Base-by-base conservation (phyloP, 2,113 vertebrate species). In the Sylvietta virens region DNA sequence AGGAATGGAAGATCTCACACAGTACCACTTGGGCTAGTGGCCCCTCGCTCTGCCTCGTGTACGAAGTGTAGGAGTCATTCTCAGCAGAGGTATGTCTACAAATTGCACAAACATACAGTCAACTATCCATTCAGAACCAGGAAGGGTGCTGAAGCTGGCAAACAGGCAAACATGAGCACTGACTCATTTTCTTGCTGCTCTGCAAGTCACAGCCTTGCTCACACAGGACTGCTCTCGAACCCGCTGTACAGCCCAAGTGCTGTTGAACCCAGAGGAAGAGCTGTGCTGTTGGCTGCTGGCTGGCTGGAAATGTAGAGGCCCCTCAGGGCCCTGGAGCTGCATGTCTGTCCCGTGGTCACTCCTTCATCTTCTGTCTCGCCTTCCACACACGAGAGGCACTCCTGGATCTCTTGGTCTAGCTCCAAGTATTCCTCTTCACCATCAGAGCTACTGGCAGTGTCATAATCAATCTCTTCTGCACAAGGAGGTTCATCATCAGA, bases 401-500 rank as follows among this genome's bases (percentile, higher is more conserved):
- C 97, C 62, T 96, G 97, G 61, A 97, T 97, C 87, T 97, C 97
- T 67, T 23, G 85, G 72, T 98, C 98, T 45, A 98, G 76, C 69
- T 98, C 98, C 0, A 47, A 83, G 74, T 97, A 77, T 67, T 95
- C 95, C 17, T 66, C 94, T 53, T 98, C 97, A 0, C 53, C 90
- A 31, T 98, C 97, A 11, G 95, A 97, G 92, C 94, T 97, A 81
- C 95, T 96, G 71, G 97, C 97, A 45, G 95, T 81, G 26, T 95
- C 95, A 60, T 99, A 99, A 95, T 99, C 98, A 0, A 99, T 98
- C 85, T 99, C 98, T 92, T 99, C 99, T 27, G 84, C 81, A 74
- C 98, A 99, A 1, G 98, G 97, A n/a, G 99, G 99, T 86, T 99
- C 99, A 5, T 99, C 99, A 2, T 99, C 99, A 51, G 90, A 81